A percentile compares a stretch with the other conserved stretches of the same genome.
Evolutionary conservation across 2,113 vertebrate species (phyloP).

Genomic region (Stomatorhinus ivindoensis): DNA sequence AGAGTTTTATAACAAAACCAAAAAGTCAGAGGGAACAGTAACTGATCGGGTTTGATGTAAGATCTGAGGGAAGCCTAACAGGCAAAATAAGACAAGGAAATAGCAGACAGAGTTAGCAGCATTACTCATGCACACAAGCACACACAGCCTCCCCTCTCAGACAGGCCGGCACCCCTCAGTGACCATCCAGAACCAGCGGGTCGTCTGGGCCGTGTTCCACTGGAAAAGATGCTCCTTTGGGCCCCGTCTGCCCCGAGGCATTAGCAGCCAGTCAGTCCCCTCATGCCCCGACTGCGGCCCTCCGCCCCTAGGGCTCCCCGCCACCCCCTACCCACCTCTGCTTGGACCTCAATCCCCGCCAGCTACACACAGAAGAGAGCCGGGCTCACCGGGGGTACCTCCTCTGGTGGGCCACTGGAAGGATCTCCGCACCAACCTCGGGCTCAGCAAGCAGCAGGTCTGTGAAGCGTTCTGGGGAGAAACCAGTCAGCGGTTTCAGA

Average conservation of each 20-base stretch:
- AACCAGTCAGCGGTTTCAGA: neutral
- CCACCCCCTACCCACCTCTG: neutral
- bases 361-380: neutral
- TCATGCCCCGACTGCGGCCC: neutral
- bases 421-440: constrained; percentile 67
- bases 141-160: neutral
- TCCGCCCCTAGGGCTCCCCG: neutral
- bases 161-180: neutral
- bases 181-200: neutral
- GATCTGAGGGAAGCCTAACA: neutral
- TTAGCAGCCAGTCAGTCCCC: neutral
- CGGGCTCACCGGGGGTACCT: constrained; percentile 80
- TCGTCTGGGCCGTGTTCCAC: neutral
- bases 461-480: constrained; percentile 75
- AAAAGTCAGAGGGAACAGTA: neutral
- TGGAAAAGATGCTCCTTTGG: constrained; percentile 8
- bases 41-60: neutral
- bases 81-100: neutral
- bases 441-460: constrained; percentile 72
- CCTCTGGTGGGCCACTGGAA: constrained; percentile 82
- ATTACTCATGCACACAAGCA: neutral
- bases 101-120: neutral
- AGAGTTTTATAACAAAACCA: neutral
- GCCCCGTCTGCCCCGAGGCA: neutral
- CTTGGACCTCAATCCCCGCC: neutral